Conservation (phyloP, 2,113 vertebrate species). For the Lepus americanus region DNA sequence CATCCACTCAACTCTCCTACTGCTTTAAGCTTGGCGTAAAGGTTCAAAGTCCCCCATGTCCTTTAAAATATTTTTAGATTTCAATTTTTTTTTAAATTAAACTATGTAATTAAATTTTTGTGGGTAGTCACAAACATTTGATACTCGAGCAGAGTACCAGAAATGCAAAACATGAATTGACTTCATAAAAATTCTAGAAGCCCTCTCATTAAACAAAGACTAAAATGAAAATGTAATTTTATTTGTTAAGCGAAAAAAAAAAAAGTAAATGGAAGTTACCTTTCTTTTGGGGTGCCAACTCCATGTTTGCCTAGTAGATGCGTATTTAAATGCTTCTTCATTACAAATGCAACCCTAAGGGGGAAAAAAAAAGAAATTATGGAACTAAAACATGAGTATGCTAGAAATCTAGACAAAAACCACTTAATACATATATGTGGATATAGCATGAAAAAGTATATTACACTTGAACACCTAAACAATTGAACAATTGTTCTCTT, state of each 20-base stretch:
- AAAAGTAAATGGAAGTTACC: slow-evolving; percentile 87
- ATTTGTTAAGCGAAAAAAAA: background rate
- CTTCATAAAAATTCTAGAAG: background rate
- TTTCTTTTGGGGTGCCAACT: slow-evolving; percentile 97
- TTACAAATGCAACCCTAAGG: slow-evolving; percentile 97
- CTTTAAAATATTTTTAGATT: background rate
- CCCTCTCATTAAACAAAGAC: background rate
- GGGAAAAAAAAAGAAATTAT: slow-evolving; percentile 78
- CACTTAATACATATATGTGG: background rate
- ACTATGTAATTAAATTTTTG: background rate
- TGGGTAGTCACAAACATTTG: background rate
- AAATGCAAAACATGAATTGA: background rate
- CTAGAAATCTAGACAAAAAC: background rate
- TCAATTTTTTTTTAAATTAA: background rate
- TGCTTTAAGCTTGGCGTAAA: background rate
- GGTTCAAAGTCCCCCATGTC: background rate
- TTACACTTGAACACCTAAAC: background rate
- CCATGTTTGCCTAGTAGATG: slow-evolving; percentile 98
- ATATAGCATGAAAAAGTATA: background rate
- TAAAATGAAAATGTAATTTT: slow-evolving; percentile 20
- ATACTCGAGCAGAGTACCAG: background rate
- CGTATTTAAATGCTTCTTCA: slow-evolving; percentile 99
- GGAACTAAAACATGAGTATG: slow-evolving; percentile 18
- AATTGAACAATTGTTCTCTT: too few species aligned
- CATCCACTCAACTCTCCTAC: background rate